These are phyloP conservation scores for Thryonomys swinderianus DNA, from an alignment of 2,113 vertebrate genomes.

Conservation along the genomic window DNA sequence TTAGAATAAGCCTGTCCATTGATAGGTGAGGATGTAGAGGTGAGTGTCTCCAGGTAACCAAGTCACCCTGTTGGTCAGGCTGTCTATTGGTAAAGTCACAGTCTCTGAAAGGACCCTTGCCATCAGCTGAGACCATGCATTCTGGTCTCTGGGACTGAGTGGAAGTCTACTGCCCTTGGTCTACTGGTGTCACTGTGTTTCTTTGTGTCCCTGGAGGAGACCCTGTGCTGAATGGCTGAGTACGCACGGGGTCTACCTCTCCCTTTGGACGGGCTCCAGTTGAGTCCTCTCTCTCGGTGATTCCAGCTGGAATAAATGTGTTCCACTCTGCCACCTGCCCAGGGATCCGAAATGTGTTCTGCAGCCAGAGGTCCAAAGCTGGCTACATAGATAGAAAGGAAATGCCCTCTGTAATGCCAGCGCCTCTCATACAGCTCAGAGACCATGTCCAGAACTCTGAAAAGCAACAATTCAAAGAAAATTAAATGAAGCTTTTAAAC, in stretches of 20 bases:
- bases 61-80: rapidly evolving
- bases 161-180: rapidly evolving
- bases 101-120: too few species aligned
- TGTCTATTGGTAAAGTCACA: not conserved
- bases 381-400: rapidly evolving
- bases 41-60: rapidly evolving
- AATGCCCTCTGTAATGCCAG: rapidly evolving
- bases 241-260: rapidly evolving
- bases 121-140: too few species aligned
- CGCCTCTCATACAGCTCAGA: rapidly evolving
- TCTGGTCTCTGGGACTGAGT: too few species aligned
- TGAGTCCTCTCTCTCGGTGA: too few species aligned
- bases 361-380: rapidly evolving
- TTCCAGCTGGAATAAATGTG: rapidly evolving
- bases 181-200: rapidly evolving
- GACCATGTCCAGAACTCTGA: not conserved
- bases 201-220: rapidly evolving
- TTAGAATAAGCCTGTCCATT: rapidly evolving
- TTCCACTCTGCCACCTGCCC: rapidly evolving
- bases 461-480: not conserved
- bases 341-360: too few species aligned
- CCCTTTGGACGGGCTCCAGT: too few species aligned
- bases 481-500: not conserved
- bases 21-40: rapidly evolving
- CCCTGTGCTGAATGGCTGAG: rapidly evolving